phyloP scores from a whole-genome alignment of 2,113 vertebrate genomes.

The Sapayoa aenigma region DNA sequence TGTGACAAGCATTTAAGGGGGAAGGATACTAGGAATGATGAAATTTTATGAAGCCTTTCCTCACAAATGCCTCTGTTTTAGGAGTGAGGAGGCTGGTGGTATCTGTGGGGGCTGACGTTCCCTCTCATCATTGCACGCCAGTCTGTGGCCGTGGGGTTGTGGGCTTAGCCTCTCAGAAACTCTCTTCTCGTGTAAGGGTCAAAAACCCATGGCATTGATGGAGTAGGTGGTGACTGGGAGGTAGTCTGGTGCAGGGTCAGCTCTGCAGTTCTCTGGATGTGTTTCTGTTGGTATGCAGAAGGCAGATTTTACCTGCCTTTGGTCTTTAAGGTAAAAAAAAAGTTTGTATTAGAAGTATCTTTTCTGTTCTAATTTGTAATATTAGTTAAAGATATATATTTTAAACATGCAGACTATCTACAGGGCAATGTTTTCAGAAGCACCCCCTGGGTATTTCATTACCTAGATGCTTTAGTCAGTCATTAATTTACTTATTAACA shows the following conservation, averaged over 20 bases:
- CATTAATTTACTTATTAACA: slow-evolving; percentile 8
- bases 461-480: not conserved
- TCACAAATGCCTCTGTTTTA: not conserved
- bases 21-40: not conserved
- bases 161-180: not conserved
- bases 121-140: accelerated
- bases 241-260: too few relatives aligned
- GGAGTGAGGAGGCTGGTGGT: not conserved
- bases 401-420: not conserved
- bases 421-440: not conserved
- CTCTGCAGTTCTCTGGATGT: not conserved
- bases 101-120: accelerated
- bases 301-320: not conserved
- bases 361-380: not conserved
- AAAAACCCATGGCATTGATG: not conserved
- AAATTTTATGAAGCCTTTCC: not conserved
- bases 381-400: not conserved
- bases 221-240: not conserved
- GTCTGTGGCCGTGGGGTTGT: not conserved
- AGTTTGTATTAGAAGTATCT: not conserved
- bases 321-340: not conserved
- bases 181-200: not conserved
- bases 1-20: not conserved
- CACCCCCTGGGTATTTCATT: not conserved
- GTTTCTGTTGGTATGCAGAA: not conserved